A percentile compares a stretch with the other conserved stretches of the same genome.
These are phyloP conservation scores for Seira musarum DNA, from an alignment of 2,888 invertebrate species.

Conservation along the genomic window DNA sequence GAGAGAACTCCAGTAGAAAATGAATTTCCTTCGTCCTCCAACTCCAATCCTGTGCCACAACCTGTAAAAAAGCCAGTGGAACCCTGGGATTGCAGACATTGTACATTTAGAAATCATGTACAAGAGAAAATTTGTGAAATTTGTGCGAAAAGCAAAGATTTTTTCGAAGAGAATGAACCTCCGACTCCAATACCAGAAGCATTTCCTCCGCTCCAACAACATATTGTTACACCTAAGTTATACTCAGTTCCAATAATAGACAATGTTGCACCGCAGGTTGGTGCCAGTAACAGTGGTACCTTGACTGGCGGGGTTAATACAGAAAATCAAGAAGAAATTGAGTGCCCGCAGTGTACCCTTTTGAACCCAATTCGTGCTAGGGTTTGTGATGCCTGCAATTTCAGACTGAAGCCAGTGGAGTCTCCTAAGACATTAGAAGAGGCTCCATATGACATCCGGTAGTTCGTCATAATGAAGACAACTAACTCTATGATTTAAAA, in stretches of 20 bases:
- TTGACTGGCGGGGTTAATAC: too few relatives aligned
- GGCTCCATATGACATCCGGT: slow-evolving; percentile 17
- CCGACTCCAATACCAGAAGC: neutral
- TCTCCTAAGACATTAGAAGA: slow-evolving; percentile 20
- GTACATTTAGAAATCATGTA: slow-evolving; percentile 52
- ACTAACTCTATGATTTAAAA: too few relatives aligned
- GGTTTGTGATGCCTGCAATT: slow-evolving; percentile 55
- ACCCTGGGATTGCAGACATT: slow-evolving; percentile 58
- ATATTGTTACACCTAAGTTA: slow-evolving; percentile 24
- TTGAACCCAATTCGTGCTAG: slow-evolving; percentile 32
- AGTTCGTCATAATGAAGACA: too few relatives aligned
- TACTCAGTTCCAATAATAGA: slow-evolving; percentile 25
- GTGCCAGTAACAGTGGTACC: neutral
- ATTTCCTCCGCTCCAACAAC: neutral
- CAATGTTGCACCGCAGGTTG: neutral
- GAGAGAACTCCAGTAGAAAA: slow-evolving; percentile 18
- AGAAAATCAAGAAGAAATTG: slow-evolving; percentile 23
- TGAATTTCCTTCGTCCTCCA: too few relatives aligned
- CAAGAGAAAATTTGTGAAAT: slow-evolving; percentile 58
- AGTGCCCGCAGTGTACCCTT: slow-evolving; percentile 59
- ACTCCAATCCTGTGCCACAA: neutral
- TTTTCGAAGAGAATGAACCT: slow-evolving; percentile 35
- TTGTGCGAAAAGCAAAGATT: slow-evolving; percentile 62
- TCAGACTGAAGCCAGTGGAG: slow-evolving; percentile 39
- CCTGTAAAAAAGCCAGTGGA: slow-evolving; percentile 17